Evolutionary conservation across 2,113 vertebrate genomes (phyloP).

Genomic region (Coturnix japonica): DNA sequence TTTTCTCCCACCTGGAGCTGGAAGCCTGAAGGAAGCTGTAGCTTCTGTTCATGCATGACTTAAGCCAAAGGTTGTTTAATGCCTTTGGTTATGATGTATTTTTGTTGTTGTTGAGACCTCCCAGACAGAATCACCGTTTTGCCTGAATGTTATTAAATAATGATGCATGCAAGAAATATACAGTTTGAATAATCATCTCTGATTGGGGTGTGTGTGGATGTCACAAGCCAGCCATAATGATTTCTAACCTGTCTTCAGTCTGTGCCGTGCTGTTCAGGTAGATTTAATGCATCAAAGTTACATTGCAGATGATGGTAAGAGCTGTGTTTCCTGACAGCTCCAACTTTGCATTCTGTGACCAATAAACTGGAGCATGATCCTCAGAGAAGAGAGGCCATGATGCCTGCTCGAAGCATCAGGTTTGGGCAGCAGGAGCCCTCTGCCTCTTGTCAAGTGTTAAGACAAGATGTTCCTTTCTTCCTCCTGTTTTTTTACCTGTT

Average conservation of each 20-base stretch:
- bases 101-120: background rate
- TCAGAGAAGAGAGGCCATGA: background rate
- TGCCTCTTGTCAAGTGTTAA: background rate
- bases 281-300: background rate
- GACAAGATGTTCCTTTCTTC: background rate
- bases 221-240: rapidly evolving
- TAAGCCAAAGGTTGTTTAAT: background rate
- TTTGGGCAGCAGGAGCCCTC: background rate
- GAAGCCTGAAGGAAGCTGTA: background rate
- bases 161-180: rapidly evolving
- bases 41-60: background rate
- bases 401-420: background rate
- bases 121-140: background rate
- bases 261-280: background rate
- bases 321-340: background rate
- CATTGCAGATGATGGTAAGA: background rate
- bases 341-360: background rate
- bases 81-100: background rate
- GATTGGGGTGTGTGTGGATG: background rate
- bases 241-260: background rate
- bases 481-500: background rate
- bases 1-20: background rate
- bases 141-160: background rate
- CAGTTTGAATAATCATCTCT: background rate
- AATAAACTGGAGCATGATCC: background rate